Evolutionary conservation across 2,888 invertebrate genomes (phyloP).

Genomic region (Cheilosia grossa): DNA sequence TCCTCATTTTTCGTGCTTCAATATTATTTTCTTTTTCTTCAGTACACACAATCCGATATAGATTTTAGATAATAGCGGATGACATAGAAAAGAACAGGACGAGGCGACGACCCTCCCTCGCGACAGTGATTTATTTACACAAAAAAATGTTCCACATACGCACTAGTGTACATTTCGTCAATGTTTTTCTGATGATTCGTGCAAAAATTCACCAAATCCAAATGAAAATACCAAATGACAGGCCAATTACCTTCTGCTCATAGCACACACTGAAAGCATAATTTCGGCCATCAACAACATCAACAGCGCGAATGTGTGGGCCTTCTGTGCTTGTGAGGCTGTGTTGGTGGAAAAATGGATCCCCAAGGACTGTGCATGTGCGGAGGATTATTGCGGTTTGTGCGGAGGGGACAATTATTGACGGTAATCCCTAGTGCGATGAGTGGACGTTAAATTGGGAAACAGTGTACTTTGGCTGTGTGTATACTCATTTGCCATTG

Average conservation of each 20-base stretch:
- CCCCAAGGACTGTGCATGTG: conserved; percentile 66
- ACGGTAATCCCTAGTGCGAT: conserved; percentile 73
- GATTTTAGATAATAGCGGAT: conserved; percentile 56
- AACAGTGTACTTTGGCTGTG: conserved; percentile 66
- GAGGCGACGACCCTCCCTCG: no score
- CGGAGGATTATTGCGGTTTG: conserved; percentile 67
- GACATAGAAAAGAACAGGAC: conserved; percentile 66
- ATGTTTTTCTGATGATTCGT: conserved; percentile 67
- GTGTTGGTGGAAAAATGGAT: conserved; percentile 42
- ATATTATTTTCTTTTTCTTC: conserved; percentile 39
- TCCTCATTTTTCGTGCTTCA: conserved; percentile 66
- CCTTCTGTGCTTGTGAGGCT: background rate
- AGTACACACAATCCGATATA: conserved; percentile 53
- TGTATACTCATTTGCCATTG: conserved; percentile 27
- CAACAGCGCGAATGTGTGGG: background rate
- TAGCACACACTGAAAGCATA: conserved; percentile 38
- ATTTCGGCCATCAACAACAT: conserved; percentile 35
- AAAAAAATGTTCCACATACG: conserved; percentile 66
- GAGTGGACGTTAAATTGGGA: conserved; percentile 74
- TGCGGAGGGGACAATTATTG: conserved; percentile 62
- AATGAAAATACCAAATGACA: conserved; percentile 69
- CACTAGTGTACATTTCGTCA: conserved; percentile 57
- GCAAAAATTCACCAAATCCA: conserved; percentile 63
- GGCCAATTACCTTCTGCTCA: conserved; percentile 71
- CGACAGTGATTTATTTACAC: conserved; percentile 61